Conservation (phyloP, 2,888 invertebrate genomes). For the Scaptomyza parva region DNA sequence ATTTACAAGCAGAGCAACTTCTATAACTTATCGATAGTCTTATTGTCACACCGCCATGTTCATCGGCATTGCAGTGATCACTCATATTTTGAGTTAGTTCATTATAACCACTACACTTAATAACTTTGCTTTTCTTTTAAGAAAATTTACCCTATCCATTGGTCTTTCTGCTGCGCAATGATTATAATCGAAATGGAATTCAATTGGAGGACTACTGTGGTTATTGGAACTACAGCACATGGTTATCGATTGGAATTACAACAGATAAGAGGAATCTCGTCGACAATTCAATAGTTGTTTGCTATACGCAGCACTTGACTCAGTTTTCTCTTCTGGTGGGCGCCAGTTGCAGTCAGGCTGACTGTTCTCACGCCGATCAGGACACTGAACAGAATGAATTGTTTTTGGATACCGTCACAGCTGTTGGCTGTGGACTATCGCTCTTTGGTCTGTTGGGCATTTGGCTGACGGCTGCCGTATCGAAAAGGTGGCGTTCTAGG, state of each 20-base stretch:
- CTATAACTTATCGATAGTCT: not conserved
- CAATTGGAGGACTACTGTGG: slow-evolving; percentile 19
- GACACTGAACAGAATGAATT: not conserved
- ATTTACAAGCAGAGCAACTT: too few species aligned
- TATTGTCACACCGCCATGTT: not conserved
- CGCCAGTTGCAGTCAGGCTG: slow-evolving; percentile 20
- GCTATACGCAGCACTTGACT: slow-evolving; percentile 34
- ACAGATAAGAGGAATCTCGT: not conserved
- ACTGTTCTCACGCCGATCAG: not conserved
- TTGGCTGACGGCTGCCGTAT: slow-evolving; percentile 38
- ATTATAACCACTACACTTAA: too few species aligned
- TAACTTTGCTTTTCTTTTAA: not conserved
- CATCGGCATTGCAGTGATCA: not conserved
- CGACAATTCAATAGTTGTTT: slow-evolving; percentile 24
- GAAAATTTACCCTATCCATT: slow-evolving; percentile 15
- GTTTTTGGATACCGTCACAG: slow-evolving; percentile 24
- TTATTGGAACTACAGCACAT: slow-evolving; percentile 35
- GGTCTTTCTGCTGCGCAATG: slow-evolving; percentile 22
- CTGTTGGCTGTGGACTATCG: slow-evolving; percentile 36
- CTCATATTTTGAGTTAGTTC: too few species aligned
- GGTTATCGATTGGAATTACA: slow-evolving; percentile 20
- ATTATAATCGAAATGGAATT: not conserved
- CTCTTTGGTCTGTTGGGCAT: slow-evolving; percentile 32
- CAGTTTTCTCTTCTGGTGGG: slow-evolving; percentile 41
- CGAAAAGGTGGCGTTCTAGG: slow-evolving; percentile 17